Conservation (phyloP, 2,113 vertebrate species). For the Heloderma charlesbogerti region DNA sequence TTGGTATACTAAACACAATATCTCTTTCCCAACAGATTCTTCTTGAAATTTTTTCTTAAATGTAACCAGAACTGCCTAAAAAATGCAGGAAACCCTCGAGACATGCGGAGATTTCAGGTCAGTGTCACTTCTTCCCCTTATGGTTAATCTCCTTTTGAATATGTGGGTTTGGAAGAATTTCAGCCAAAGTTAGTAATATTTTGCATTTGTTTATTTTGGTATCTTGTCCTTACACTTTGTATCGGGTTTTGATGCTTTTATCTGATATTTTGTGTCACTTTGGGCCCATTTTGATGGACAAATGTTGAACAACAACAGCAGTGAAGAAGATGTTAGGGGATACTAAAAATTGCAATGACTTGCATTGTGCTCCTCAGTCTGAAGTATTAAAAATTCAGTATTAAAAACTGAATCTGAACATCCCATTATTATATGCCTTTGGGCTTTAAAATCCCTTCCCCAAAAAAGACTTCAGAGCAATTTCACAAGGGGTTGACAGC, state of each 20-base stretch:
- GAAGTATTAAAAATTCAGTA: background rate
- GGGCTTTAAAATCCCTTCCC: background rate
- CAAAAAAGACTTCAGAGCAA: background rate
- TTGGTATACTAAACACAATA: constrained; percentile 39
- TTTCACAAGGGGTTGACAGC: background rate
- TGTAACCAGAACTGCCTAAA: constrained; percentile 99
- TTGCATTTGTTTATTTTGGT: background rate
- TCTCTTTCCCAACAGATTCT: constrained; percentile 87
- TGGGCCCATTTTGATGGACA: no score
- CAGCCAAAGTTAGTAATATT: constrained; percentile 47
- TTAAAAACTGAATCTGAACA: background rate
- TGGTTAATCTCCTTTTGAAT: constrained; percentile 32
- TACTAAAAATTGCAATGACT: background rate
- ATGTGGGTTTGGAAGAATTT: constrained; percentile 43
- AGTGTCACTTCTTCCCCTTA: constrained; percentile 56
- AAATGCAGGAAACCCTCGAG: constrained; percentile 97
- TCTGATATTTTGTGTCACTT: background rate
- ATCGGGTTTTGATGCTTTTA: background rate
- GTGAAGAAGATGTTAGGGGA: background rate
- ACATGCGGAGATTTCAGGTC: constrained; percentile 99
- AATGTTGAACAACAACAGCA: background rate
- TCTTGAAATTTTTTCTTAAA: constrained; percentile 99
- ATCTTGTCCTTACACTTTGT: background rate
- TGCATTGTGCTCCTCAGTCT: background rate
- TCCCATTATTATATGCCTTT: background rate